Percentiles rank a stretch among this genome's conserved stretches.
Evolutionary conservation across 2,113 vertebrate species (phyloP).

Genomic region (Cacatua alba): DNA sequence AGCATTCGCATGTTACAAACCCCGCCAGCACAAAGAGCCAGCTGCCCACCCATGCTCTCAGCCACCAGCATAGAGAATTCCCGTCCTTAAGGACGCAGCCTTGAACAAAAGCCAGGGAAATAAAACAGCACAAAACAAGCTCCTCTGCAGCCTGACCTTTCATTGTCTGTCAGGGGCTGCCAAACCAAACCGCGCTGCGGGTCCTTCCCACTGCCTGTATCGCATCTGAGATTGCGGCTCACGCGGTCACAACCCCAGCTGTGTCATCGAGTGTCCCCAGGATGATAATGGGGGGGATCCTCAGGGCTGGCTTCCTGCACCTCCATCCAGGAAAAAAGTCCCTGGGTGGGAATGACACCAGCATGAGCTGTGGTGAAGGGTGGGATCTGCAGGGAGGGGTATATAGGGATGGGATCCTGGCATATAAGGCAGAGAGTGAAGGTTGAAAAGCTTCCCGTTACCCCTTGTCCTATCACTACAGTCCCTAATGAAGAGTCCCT

Average conservation of each 20-base stretch:
- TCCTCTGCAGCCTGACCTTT: constrained; percentile 44
- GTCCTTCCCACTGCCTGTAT: neutral
- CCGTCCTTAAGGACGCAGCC: constrained; percentile 7
- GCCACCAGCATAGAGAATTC: constrained; percentile 8
- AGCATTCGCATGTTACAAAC: neutral
- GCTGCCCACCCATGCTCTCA: constrained; percentile 41
- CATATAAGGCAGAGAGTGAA: neutral
- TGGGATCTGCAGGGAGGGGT: neutral
- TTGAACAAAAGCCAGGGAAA: constrained; percentile 65
- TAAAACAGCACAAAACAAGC: neutral
- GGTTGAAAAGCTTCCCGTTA: neutral
- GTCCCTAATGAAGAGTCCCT: too few species aligned
- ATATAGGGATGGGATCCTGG: neutral
- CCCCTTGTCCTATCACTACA: too few species aligned
- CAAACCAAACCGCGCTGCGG: constrained; percentile 27
- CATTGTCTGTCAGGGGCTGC: constrained; percentile 29
- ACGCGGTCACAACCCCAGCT: neutral
- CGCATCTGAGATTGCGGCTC: neutral
- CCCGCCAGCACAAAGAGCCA: neutral
- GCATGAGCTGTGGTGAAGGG: neutral
- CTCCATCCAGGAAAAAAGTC: neutral
- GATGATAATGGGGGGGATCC: neutral
- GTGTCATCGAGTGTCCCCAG: neutral
- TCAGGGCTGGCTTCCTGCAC: neutral
- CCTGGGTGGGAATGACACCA: neutral